Evolutionary conservation across 2,888 invertebrate genomes (phyloP).

Genomic region (Diploptera punctata): DNA sequence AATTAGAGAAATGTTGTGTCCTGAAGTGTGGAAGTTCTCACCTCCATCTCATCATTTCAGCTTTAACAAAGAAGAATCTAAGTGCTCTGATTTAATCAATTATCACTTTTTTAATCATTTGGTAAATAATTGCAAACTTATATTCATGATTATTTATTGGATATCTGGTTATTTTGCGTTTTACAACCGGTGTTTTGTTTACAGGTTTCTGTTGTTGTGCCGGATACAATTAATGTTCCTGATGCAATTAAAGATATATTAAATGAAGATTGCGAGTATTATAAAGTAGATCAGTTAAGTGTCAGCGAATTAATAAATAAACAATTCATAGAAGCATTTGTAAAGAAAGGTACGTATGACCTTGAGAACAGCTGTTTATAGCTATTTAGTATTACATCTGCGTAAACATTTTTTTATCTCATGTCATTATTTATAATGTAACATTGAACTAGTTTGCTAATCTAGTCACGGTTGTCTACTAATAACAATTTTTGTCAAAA

Average conservation of each 20-base stretch:
- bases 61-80: conserved; percentile 25
- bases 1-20: conserved; percentile 59
- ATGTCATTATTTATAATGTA: too few species aligned
- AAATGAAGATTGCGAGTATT: conserved; percentile 61
- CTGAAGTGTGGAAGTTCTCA: conserved; percentile 62
- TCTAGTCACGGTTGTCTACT: too few species aligned
- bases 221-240: conserved; percentile 54
- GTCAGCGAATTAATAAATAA: conserved; percentile 57
- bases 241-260: conserved; percentile 53
- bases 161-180: not conserved
- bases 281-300: conserved; percentile 57
- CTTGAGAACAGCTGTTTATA: not conserved
- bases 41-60: conserved; percentile 53
- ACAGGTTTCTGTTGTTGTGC: conserved; percentile 63
- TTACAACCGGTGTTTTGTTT: conserved; percentile 39
- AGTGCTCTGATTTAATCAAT: conserved; percentile 51
- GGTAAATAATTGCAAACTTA: conserved; percentile 52
- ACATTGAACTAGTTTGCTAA: too few species aligned
- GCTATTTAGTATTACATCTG: too few species aligned
- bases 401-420: too few species aligned
- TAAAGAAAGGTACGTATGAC: conserved; percentile 59
- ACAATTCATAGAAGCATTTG: conserved; percentile 62
- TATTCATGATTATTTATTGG: not conserved
- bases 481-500: too few species aligned
- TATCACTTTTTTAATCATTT: conserved; percentile 61